These are phyloP conservation scores for Ctenopoma multispine DNA, from an alignment of 2,797 vertebrate species.

Conservation along the genomic window DNA sequence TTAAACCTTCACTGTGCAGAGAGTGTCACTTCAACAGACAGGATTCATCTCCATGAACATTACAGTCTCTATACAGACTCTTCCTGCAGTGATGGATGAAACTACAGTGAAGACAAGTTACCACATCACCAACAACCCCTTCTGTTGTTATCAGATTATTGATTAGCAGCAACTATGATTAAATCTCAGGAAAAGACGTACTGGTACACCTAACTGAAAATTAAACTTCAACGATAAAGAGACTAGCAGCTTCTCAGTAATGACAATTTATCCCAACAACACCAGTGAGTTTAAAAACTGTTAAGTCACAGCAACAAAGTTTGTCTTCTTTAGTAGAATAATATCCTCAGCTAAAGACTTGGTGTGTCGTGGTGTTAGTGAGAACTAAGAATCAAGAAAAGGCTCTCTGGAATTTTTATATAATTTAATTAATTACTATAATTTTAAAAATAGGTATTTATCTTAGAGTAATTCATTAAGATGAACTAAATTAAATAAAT, in stretches of 20 bases:
- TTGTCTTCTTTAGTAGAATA: conserved; percentile 34
- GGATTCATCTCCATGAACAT: conserved; percentile 37
- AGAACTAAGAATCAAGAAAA: not conserved
- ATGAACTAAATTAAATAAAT: too few relatives aligned
- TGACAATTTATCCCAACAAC: conserved; percentile 44
- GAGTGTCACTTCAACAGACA: conserved; percentile 54
- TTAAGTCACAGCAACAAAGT: conserved; percentile 58
- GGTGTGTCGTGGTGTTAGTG: conserved; percentile 5
- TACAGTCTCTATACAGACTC: not conserved
- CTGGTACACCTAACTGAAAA: conserved; percentile 34
- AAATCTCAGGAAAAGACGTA: conserved; percentile 17
- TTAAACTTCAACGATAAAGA: conserved; percentile 42
- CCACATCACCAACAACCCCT: too few relatives aligned
- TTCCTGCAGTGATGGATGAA: conserved; percentile 5
- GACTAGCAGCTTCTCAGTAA: conserved; percentile 31
- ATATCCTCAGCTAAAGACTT: conserved; percentile 21
- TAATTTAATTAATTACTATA: not conserved
- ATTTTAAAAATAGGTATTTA: not conserved
- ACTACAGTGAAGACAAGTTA: conserved; percentile 10
- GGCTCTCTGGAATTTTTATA: too few relatives aligned
- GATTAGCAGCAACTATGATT: conserved; percentile 39
- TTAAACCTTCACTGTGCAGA: conserved; percentile 41
- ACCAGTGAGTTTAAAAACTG: conserved; percentile 45
- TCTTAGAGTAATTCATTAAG: not conserved
- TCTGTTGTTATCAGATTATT: conserved; percentile 40